Percentiles rank a stretch among this genome's conserved stretches.
Conservation (phyloP, 64 coral and sea anemone genomes). For the Stichodactyla helianthus region DNA sequence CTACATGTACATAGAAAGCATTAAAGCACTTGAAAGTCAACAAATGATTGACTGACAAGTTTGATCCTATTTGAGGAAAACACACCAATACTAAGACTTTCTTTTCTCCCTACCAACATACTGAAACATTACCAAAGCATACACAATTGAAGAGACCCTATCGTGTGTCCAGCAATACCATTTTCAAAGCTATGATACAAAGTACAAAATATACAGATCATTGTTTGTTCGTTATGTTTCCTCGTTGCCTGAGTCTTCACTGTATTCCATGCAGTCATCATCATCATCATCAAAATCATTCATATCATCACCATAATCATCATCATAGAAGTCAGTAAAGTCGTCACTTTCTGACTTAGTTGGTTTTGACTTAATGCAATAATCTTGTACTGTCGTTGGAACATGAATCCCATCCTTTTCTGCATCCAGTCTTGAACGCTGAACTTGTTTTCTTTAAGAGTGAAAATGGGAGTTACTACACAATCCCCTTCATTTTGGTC, state of each 20-base stretch:
- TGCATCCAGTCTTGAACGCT: slow-evolving; percentile 82
- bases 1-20: not conserved
- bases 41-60: not conserved
- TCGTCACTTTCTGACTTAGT: slow-evolving; percentile 88
- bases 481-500: too few species aligned
- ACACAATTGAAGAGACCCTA: not conserved
- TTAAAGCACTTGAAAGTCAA: not conserved
- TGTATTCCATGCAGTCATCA: slow-evolving; percentile 88
- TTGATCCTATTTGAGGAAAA: not conserved
- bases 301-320: slow-evolving; percentile 98
- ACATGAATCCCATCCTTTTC: slow-evolving; percentile 96
- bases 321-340: slow-evolving; percentile 92
- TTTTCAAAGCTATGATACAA: slow-evolving; percentile 56
- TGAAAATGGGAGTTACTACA: not conserved
- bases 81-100: not conserved
- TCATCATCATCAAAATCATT: slow-evolving; percentile 95
- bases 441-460: slow-evolving; percentile 85
- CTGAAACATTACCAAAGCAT: not conserved
- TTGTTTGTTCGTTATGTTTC: slow-evolving; percentile 78
- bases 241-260: slow-evolving; percentile 97
- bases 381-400: slow-evolving; percentile 94
- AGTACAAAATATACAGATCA: slow-evolving; percentile 90
- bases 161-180: not conserved
- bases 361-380: slow-evolving; percentile 96
- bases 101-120: not conserved